phyloP scores from a whole-genome alignment of 2,113 vertebrate genomes.

The Andinoacara biseriatus region DNA sequence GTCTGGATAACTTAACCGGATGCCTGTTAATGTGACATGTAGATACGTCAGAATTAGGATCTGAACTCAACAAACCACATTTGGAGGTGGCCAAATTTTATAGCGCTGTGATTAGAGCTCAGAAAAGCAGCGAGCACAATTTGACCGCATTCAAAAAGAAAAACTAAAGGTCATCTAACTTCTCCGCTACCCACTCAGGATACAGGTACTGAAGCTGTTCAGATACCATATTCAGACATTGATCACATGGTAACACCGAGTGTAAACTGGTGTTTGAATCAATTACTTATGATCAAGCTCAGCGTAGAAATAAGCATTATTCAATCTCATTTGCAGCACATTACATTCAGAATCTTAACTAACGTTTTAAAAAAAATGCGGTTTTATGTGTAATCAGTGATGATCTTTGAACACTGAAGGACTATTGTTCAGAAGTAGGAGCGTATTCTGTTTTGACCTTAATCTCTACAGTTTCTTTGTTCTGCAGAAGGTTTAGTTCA shows the following conservation, averaged over 20 bases:
- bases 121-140: not conserved
- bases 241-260: not conserved
- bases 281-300: not conserved
- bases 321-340: not conserved
- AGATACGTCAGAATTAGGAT: not conserved
- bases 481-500: not conserved
- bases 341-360: not conserved
- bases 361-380: not conserved
- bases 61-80: not conserved
- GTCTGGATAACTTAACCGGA: not conserved
- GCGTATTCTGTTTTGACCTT: not conserved
- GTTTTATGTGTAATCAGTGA: not conserved
- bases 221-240: not conserved
- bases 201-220: not conserved
- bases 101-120: not conserved
- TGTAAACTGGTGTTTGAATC: not conserved
- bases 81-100: not conserved
- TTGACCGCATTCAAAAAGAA: not conserved
- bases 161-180: not conserved
- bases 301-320: not conserved
- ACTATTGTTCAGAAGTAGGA: not conserved
- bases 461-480: not conserved
- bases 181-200: not conserved
- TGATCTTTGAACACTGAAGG: slow-evolving; percentile 3
- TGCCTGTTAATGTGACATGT: not conserved